A percentile compares a stretch with the other conserved stretches of the same genome.
Conservation (phyloP, 2,113 vertebrate genomes). For the Geococcyx californianus region DNA sequence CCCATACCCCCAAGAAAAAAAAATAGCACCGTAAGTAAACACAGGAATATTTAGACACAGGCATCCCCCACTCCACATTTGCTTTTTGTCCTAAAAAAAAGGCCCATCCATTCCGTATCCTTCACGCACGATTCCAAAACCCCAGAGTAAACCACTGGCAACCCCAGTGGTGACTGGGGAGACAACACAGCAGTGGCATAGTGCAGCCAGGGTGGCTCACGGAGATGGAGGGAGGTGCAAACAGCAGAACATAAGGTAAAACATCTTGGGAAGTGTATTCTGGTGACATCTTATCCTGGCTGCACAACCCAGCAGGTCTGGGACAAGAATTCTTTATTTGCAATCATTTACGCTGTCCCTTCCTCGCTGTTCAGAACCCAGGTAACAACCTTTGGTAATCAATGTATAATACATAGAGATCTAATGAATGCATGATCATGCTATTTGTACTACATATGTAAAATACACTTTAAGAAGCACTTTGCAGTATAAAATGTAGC, state of each 20-base stretch:
- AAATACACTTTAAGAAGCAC: not conserved
- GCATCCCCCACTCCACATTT: not conserved
- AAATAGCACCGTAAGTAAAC: not conserved
- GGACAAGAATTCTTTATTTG: not conserved
- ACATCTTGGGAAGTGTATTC: constrained; percentile 49
- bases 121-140: not conserved
- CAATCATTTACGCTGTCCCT: not conserved
- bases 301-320: not conserved
- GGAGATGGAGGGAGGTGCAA: constrained; percentile 5
- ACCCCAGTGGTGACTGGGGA: not conserved
- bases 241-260: constrained; percentile 48
- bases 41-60: not conserved
- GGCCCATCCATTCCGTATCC: not conserved
- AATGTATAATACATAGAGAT: not conserved
- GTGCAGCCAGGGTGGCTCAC: not conserved
- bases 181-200: not conserved
- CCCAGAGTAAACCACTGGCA: not conserved
- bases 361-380: not conserved
- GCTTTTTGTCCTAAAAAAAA: not conserved
- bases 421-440: not conserved
- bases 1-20: not conserved
- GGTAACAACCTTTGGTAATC: not conserved
- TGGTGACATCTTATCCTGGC: constrained; percentile 26
- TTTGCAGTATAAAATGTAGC: not conserved
- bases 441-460: not conserved